Percentiles rank a stretch among this genome's conserved stretches.
Evolutionary conservation across 1,140 invertebrate genomes (phyloP).

Genomic region (Ooceraea biroi): DNA sequence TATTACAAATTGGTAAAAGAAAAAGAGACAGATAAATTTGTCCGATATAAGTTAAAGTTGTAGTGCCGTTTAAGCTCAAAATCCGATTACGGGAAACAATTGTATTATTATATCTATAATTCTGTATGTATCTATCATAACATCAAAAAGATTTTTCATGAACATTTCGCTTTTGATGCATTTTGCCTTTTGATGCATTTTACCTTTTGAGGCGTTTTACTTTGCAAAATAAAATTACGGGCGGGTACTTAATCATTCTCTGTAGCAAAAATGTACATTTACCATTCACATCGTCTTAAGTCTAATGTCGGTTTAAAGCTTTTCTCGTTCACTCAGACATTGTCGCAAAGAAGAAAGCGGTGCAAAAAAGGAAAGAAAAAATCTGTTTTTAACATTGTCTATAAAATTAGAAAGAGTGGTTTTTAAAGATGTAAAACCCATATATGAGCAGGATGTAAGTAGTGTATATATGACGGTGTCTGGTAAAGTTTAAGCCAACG

Average conservation of each 20-base stretch:
- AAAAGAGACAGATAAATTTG: not conserved
- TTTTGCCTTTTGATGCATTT: not conserved
- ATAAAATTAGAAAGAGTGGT: not conserved
- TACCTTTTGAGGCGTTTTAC: constrained; percentile 20
- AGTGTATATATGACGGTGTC: not conserved
- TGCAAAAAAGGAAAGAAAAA: constrained; percentile 22
- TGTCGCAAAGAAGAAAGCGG: not conserved
- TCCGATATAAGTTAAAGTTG: not conserved
- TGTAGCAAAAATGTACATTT: constrained; percentile 63
- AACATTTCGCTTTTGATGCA: too few species aligned
- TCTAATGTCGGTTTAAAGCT: too few species aligned
- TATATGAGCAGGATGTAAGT: constrained; percentile 15
- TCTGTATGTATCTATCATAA: constrained; percentile 11
- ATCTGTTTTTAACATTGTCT: constrained; percentile 9
- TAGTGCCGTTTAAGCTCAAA: not conserved
- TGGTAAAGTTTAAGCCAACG: too few species aligned
- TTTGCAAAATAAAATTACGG: constrained; percentile 47
- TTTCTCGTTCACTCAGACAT: too few species aligned
- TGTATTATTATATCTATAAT: constrained; percentile 6
- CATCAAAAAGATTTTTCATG: not conserved
- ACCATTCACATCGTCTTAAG: too few species aligned
- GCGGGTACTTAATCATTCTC: constrained; percentile 49
- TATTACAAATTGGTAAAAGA: not conserved
- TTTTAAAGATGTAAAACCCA: constrained; percentile 8
- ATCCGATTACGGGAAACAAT: constrained; percentile 10